Evolutionary conservation across 2,888 invertebrate species (phyloP), one percentile per base, ranked within the genome.

Genomic region (Minunthozetes semirufus): DNA sequence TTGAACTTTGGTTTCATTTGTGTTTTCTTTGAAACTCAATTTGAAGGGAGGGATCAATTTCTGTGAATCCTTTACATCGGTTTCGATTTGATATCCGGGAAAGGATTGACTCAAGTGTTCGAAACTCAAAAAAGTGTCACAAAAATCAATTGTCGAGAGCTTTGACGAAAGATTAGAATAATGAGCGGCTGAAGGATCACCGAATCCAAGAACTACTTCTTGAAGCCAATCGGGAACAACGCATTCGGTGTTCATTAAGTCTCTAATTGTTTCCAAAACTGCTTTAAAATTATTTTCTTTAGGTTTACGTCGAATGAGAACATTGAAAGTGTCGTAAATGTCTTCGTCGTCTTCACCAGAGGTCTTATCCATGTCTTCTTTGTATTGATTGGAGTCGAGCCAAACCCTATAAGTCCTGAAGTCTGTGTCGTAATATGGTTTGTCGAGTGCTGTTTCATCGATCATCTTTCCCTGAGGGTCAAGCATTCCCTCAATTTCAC

Each of bases 211-310:
- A 70, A 99, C 91, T 79, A 99, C 93, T 81, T 95, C 93, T 81
- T 94, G 93, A n/a, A 95, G 84, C 94, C 94, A 95, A 79, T 93
- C 91, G 0, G 96, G 96, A 5, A 97, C 96, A 15, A 97, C 95
- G 82, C 95, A 97, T 83, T 94, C 93, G 0, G 98, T 98, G 82
- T 99, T 99, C 96, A 99, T 97, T 79, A 99, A 86, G 84, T 98
- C 95, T 2, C 99, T 86, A 76, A 99, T 99, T 0, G 99, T 99
- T 84, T 98, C 97, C 80, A 99, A 84, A 0, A 99, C 99, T 0
- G 99, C 99, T 84, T 99, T 99, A 84, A 99, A 99, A 84, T 99
- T 99, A 83, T 99, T 99, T 84, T 99, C 97, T 81, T 99, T 99
- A 0, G 99, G 98, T 83, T 98, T 98, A n/a, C 99, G 88, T 50